These are phyloP conservation scores for Leptonema lineaticorne DNA, from an alignment of 1,140 invertebrate genomes.

Conservation along the genomic window DNA sequence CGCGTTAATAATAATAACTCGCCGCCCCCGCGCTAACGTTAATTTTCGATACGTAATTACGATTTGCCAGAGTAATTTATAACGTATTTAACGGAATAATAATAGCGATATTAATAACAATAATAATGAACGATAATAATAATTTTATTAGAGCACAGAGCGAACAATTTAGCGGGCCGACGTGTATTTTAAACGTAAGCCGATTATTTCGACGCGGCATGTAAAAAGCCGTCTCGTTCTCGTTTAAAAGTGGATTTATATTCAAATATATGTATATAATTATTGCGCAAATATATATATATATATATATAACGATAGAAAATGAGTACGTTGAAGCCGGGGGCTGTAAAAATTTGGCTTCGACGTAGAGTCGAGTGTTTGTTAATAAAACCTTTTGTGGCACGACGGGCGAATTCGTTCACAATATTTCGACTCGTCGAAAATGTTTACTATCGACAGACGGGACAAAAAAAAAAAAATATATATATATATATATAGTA, in stretches of 20 bases:
- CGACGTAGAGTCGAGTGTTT: slow-evolving; percentile 39
- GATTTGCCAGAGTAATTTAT: no score
- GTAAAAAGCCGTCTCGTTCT: neutral
- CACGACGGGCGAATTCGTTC: slow-evolving; percentile 5
- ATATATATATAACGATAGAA: neutral
- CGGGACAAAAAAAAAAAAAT: neutral
- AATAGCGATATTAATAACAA: no score
- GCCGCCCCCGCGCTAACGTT: no score
- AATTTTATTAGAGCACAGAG: no score
- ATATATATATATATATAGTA: no score
- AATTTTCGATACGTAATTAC: no score
- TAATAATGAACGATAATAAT: no score
- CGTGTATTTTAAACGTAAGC: neutral
- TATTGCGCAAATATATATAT: neutral
- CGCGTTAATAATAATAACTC: no score
- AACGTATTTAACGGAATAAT: no score
- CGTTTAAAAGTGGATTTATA: neutral
- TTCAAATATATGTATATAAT: neutral
- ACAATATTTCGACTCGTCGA: neutral
- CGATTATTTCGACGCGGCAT: neutral
- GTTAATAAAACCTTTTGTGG: slow-evolving; percentile 39
- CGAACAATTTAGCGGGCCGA: neutral
- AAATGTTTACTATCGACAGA: neutral
- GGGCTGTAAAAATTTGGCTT: slow-evolving; percentile 40
- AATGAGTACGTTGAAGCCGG: slow-evolving; percentile 19